Evolutionary conservation across 2,797 vertebrate species (phyloP), one percentile per base, ranked within the genome.

Genomic region (Tamandua tetradactyla): DNA sequence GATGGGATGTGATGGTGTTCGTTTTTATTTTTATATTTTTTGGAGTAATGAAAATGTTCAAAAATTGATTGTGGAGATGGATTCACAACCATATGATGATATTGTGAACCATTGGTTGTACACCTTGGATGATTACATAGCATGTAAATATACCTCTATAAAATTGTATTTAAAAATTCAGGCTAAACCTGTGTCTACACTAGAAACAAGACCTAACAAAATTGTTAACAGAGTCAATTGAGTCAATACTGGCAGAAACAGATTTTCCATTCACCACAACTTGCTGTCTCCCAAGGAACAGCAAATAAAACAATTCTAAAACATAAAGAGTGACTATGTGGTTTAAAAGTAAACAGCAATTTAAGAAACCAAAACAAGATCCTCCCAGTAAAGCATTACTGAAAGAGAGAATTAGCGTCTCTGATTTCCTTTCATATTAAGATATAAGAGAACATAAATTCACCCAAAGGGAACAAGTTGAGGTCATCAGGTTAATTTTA

Each of bases 221-320:
- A 49, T n/a, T 42, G 40, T 4, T n/a, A 25, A 8, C 35, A 40
- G 2, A 59, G 10, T 4, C 6, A 3, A 7, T 0, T 14, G 30
- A 93, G 2, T 59, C 18, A 72, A 52, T 5, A 25, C 13, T 68
- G n/a, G 23, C n/a, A 68, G 4, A 66, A 90, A 12, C 12, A 69
- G 0, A 72, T 61, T 85, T 3, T 82, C 11, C 22, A 57, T 5
- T 61, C 9, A 76, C 25, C 47, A 13, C 35, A 78, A 81, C 1
- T 0, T 44, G 25, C 20, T 82, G 0, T 61, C 22, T 9, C 30
- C 7, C 37, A 61, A 89, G 17, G 64, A 68, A 17, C 17, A 68
- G 17, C 64, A 68, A 68, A 68, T 35, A 17, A 68, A 68, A 35
- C n/a, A 68, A 61, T 55, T 32, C 17, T 74, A 62, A 55, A 17